Base-by-base conservation (phyloP, 2,797 vertebrate genomes). In the Peromyscus aztecus region DNA sequence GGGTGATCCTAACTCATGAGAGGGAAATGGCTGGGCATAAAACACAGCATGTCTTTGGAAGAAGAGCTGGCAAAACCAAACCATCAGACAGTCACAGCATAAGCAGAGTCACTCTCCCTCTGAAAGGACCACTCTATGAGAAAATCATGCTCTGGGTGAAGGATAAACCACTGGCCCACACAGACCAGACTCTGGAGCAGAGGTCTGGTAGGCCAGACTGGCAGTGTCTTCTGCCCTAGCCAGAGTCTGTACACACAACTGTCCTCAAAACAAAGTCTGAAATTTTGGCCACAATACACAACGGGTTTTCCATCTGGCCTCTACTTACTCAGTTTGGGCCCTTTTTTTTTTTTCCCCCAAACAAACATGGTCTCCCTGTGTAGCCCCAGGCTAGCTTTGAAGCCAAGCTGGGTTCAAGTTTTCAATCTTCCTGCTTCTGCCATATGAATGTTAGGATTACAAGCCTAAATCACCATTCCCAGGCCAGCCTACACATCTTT, bases 251-350 rank as follows among this genome's bases (percentile, higher is more conserved):
- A 69, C 31, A 91, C 2, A 31, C 52, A 57, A 57, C 23, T 61
- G 65, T 46, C 63, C 52, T 78, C 80, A 84, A 67, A 81, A 95
- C 90, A 91, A 94, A 96, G 69, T 63, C 71, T 21, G n/a, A 11
- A 43, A 34, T 76, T 19, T 27, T 46, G 57, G 81, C n/a, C 59
- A 82, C 6, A 86, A 76, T 34, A 96, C 31, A 91, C 34, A 76
- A 94, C 11, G 9, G 34, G 40, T 88, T 91, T 94, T 94, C 61
- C 27, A 69, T 69, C 34, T 75, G 29, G 34, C 21, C 69, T 73
- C 55, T 94, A 49, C 6, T 37, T 92, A 89, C 37, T 59, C 65
- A 34, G 13, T 24, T 63, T 55, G n/a, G 16, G 46, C 16, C 29
- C 80, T 29, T 90, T 65, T 83, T 73, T 73, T 40, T 80, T 73